phyloP scores from a whole-genome alignment of 2,113 vertebrate genomes.

The Glaucidium brasilianum region DNA sequence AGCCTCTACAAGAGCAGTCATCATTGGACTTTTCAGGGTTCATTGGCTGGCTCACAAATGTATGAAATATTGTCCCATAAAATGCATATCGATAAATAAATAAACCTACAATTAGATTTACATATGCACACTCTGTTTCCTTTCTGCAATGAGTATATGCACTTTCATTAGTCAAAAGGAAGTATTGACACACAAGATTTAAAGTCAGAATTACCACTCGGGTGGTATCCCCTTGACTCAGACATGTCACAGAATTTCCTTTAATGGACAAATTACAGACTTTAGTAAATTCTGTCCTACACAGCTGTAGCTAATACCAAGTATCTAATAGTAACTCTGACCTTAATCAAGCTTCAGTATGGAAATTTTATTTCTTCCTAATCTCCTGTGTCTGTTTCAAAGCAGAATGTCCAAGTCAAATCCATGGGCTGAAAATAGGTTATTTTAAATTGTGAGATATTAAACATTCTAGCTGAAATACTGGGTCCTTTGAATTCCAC shows the following conservation, averaged over 20 bases:
- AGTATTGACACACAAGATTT: background rate
- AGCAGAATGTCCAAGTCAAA: constrained; percentile 9
- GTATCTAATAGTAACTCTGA: constrained; percentile 27
- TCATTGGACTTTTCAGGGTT: background rate
- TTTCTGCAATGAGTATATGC: background rate
- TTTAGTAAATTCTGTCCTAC: constrained; percentile 16
- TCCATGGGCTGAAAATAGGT: background rate
- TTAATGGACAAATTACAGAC: constrained; percentile 33
- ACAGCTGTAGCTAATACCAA: constrained; percentile 36
- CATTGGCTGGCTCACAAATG: background rate
- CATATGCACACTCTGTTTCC: background rate
- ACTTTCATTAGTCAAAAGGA: background rate
- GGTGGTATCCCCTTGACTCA: constrained; percentile 12
- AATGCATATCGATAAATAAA: background rate
- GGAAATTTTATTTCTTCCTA: constrained; percentile 27
- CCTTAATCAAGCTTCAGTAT: constrained; percentile 16
- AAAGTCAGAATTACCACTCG: background rate
- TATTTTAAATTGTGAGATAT: background rate
- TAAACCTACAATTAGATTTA: background rate
- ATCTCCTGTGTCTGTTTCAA: constrained; percentile 12
- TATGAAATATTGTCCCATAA: constrained; percentile 15
- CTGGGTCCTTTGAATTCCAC: background rate
- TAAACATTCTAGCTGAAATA: constrained; percentile 17
- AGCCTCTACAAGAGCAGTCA: background rate
- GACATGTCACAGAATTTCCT: background rate